Conservation (phyloP, 2,797 vertebrate species). For the Chelon labrosus region DNA sequence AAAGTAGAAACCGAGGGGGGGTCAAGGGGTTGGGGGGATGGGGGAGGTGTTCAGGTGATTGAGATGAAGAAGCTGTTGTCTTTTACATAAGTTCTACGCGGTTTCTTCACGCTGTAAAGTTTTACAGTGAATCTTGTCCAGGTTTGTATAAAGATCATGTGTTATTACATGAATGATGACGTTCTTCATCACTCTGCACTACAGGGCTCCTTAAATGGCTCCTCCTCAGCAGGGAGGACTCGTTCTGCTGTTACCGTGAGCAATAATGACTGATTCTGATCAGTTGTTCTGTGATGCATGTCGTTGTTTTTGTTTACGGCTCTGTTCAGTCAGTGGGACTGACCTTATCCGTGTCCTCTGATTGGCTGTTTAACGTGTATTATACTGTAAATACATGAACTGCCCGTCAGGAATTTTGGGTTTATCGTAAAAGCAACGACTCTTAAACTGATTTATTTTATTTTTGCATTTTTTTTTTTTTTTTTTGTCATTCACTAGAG, state of each 20-base stretch:
- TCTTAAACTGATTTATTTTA: slow-evolving; percentile 8
- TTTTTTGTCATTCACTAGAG: slow-evolving; percentile 47
- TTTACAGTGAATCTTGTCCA: too few relatives aligned
- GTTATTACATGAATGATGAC: too few relatives aligned
- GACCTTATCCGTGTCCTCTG: background rate
- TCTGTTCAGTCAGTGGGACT: background rate
- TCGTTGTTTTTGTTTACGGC: slow-evolving; percentile 24
- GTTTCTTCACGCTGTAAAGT: too few relatives aligned
- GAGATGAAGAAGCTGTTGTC: slow-evolving; percentile 1
- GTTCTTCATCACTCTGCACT: too few relatives aligned
- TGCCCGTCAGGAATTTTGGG: slow-evolving; percentile 37
- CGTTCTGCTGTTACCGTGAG: slow-evolving; percentile 8
- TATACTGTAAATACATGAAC: slow-evolving; percentile 27
- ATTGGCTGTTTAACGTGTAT: slow-evolving; percentile 16
- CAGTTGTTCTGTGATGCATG: background rate
- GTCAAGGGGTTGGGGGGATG: too few relatives aligned
- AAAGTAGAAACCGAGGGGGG: too few relatives aligned
- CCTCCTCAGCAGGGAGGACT: too few relatives aligned
- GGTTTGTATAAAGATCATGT: too few relatives aligned
- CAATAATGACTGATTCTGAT: slow-evolving; percentile 26
- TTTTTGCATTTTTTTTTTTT: slow-evolving; percentile 40
- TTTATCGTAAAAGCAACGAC: slow-evolving; percentile 10
- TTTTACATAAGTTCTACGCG: too few relatives aligned
- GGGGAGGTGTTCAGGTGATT: background rate
- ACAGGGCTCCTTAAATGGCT: too few relatives aligned